Percentiles rank a stretch among this genome's conserved stretches.
phyloP scores from a whole-genome alignment of 2,797 vertebrate species.

The Acropternis orthonyx region DNA sequence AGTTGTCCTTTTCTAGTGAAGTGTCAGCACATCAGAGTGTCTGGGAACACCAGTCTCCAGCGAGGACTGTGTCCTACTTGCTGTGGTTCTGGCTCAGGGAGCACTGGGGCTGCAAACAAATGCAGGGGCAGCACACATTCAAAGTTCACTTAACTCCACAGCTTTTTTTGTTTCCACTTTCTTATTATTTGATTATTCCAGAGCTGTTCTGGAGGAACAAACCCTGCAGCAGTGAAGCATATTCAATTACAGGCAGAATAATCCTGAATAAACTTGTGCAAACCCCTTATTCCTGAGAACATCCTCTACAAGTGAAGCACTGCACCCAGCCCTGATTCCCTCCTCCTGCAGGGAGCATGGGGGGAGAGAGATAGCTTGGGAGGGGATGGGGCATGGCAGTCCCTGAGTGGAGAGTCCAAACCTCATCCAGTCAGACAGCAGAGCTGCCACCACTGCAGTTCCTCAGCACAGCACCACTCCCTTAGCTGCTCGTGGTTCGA shows the following conservation, averaged over 20 bases:
- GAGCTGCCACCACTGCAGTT: neutral
- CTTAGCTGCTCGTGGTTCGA: neutral
- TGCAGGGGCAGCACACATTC: neutral
- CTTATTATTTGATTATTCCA: neutral
- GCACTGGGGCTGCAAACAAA: neutral
- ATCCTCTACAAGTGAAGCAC: neutral
- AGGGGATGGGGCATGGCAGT: neutral
- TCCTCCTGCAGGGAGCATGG: rapidly evolving
- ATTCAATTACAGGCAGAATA: neutral
- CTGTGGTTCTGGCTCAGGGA: neutral
- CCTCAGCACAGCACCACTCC: neutral
- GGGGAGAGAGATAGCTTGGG: neutral
- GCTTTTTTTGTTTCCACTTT: neutral
- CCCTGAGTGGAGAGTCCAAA: neutral
- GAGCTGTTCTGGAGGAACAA: neutral
- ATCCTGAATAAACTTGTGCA: neutral
- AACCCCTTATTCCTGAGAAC: neutral
- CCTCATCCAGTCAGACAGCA: neutral
- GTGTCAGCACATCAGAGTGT: neutral
- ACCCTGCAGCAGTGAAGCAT: neutral
- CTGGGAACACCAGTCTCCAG: neutral
- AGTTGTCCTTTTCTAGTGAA: neutral
- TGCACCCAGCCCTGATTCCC: neutral
- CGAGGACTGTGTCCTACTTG: neutral
- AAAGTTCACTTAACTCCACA: neutral